Percentiles rank a stretch among this genome's conserved stretches.
Conservation (phyloP, 1,140 invertebrate species). For the Spodoptera litura region DNA sequence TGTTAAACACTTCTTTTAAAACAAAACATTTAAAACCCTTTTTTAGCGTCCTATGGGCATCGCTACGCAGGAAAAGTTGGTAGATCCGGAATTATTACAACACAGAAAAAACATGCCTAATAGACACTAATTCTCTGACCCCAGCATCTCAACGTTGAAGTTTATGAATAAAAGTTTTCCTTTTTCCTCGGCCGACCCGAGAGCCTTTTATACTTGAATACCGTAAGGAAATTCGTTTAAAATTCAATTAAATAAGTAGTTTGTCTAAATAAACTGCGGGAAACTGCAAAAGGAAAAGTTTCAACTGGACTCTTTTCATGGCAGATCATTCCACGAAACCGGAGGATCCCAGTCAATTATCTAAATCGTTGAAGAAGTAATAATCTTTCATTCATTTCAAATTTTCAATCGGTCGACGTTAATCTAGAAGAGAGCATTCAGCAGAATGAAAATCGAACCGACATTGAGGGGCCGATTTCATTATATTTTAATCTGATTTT, state of each 20-base stretch:
- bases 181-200: not conserved
- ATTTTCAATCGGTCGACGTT: slow-evolving; percentile 28
- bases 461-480: slow-evolving; percentile 29
- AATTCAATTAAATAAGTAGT: slow-evolving; percentile 42
- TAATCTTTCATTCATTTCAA: slow-evolving; percentile 43
- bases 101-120: slow-evolving; percentile 13
- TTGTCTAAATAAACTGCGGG: slow-evolving; percentile 36
- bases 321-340: slow-evolving; percentile 22
- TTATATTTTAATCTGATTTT: slow-evolving; percentile 42
- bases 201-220: slow-evolving; percentile 22
- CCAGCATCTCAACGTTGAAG: not conserved
- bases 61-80: no score
- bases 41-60: no score
- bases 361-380: slow-evolving; percentile 49
- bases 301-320: slow-evolving; percentile 38
- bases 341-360: slow-evolving; percentile 46
- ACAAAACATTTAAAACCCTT: no score
- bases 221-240: slow-evolving; percentile 23
- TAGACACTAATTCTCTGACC: slow-evolving; percentile 1
- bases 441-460: slow-evolving; percentile 53
- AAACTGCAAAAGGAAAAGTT: slow-evolving; percentile 36
- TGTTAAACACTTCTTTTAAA: no score
- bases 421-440: slow-evolving; percentile 48
- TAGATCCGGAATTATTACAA: not conserved
- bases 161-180: slow-evolving; percentile 26